A percentile compares a stretch with the other conserved stretches of the same genome.
phyloP scores from a whole-genome alignment of 2,888 invertebrate genomes.

The Epinotia ramella region DNA sequence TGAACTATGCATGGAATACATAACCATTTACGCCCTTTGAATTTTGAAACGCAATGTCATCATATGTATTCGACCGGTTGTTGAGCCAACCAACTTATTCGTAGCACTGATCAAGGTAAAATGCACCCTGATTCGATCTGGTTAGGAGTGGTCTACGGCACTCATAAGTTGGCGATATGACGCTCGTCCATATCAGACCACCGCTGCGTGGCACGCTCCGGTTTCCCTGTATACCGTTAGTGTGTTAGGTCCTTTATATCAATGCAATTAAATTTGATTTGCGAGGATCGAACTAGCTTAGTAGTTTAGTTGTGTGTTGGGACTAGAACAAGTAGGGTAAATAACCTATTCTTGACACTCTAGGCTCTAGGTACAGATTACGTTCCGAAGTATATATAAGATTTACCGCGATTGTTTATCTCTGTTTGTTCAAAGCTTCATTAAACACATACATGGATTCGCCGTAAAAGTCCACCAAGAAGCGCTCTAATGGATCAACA shows the following conservation, averaged over 20 bases:
- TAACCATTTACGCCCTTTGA: constrained; percentile 1
- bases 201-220: constrained; percentile 44
- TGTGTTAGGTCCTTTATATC: constrained; percentile 41
- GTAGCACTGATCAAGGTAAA: neutral
- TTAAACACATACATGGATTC: too few relatives aligned
- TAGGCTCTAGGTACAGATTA: too few relatives aligned
- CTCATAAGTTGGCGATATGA: constrained; percentile 30
- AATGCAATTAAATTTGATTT: constrained; percentile 39
- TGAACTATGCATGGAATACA: neutral
- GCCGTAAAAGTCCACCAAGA: neutral
- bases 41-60: constrained; percentile 15
- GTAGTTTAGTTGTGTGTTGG: constrained; percentile 2
- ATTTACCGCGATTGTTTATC: too few relatives aligned
- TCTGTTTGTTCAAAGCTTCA: too few relatives aligned
- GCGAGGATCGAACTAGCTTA: constrained; percentile 2
- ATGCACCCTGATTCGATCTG: neutral
- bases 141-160: neutral
- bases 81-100: constrained; percentile 4
- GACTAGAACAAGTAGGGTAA: neutral
- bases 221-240: constrained; percentile 41
- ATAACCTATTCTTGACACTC: constrained; percentile 6
- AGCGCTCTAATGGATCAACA: neutral
- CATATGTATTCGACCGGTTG: constrained; percentile 59
- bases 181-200: constrained; percentile 31
- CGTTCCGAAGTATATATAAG: too few relatives aligned